Percentiles rank a stretch among this genome's conserved stretches.
phyloP scores from a whole-genome alignment of 2,888 invertebrate species.

The Cataglyphis livida region DNA sequence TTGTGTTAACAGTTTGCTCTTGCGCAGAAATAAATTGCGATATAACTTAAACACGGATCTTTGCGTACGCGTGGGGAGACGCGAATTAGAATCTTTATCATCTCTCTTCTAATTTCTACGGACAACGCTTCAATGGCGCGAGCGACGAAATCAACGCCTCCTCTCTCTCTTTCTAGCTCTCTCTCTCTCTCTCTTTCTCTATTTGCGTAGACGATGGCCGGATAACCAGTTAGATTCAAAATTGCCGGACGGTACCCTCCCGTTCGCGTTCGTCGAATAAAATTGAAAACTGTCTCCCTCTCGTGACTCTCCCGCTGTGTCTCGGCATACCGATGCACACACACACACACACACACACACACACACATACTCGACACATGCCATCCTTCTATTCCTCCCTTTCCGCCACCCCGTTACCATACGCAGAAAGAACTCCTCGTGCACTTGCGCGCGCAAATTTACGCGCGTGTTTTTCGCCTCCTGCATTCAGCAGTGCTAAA shows the following conservation, averaged over 20 bases:
- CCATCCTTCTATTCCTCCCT: slow-evolving; percentile 27
- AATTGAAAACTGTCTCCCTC: slow-evolving; percentile 78
- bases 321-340: slow-evolving; percentile 47
- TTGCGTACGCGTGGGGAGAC: too few species aligned
- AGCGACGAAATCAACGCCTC: slow-evolving; percentile 68
- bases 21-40: neutral
- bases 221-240: slow-evolving; percentile 78
- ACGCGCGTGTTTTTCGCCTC: slow-evolving; percentile 49
- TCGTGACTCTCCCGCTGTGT: slow-evolving; percentile 41
- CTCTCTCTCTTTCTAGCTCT: slow-evolving; percentile 33
- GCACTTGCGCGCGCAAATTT: slow-evolving; percentile 55
- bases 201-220: slow-evolving; percentile 71
- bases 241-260: slow-evolving; percentile 72
- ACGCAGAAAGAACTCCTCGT: slow-evolving; percentile 51
- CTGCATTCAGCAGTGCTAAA: slow-evolving; percentile 49
- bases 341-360: neutral
- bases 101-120: slow-evolving; percentile 44
- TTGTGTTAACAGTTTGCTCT: neutral
- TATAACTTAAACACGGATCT: neutral
- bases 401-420: slow-evolving; percentile 16
- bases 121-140: slow-evolving; percentile 60
- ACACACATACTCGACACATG: slow-evolving; percentile 6
- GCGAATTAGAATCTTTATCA: slow-evolving; percentile 42
- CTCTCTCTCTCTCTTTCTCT: slow-evolving; percentile 1
- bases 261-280: slow-evolving; percentile 74